These are phyloP conservation scores for Platalea minor DNA, from an alignment of 2,797 vertebrate genomes.

Conservation along the genomic window DNA sequence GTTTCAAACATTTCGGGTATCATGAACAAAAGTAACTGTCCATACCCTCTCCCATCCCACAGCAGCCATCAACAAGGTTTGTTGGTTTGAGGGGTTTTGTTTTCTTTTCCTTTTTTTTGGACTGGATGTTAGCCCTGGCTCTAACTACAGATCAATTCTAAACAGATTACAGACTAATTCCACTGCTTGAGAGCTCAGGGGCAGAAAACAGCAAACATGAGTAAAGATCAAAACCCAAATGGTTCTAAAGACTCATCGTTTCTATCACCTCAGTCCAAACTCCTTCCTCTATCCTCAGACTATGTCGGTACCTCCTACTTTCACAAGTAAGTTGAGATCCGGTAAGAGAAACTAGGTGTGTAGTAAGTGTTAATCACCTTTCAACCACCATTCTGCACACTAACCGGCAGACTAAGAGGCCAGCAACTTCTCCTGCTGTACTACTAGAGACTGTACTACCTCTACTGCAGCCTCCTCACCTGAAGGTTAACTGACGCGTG, in stretches of 20 bases:
- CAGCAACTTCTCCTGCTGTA: background rate
- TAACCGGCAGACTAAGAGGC: background rate
- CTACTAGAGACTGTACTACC: background rate
- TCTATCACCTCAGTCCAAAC: background rate
- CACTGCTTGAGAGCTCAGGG: background rate
- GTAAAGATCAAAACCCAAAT: background rate
- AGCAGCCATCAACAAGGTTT: background rate
- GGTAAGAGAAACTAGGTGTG: background rate
- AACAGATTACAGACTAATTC: background rate
- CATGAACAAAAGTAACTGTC: background rate
- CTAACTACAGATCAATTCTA: background rate
- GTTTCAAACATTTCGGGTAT: background rate
- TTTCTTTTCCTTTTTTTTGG: background rate
- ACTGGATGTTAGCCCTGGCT: background rate
- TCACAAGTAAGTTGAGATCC: background rate
- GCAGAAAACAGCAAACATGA: background rate
- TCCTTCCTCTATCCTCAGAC: background rate
- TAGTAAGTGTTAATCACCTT: background rate
- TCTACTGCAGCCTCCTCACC: background rate
- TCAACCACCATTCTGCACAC: background rate
- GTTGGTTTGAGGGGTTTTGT: background rate
- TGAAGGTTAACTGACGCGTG: background rate
- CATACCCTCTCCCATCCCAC: background rate
- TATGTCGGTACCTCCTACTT: background rate
- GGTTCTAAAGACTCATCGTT: background rate